phyloP scores from a whole-genome alignment of 1,140 invertebrate genomes.

The Akabosia matsudoensis region DNA sequence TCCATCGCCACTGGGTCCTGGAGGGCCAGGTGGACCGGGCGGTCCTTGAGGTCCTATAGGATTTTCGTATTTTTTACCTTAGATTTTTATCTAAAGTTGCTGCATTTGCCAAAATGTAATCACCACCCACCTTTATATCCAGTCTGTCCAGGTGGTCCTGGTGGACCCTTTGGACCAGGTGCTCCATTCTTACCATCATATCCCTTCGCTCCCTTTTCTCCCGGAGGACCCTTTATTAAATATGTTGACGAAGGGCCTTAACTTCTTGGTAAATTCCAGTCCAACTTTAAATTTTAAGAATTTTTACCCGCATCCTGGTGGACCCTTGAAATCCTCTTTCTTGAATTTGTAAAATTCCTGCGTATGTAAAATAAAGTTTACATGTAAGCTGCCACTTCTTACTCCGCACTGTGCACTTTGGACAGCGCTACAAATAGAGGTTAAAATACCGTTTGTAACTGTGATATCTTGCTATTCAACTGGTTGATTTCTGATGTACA shows the following conservation, averaged over 20 bases:
- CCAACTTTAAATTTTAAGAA: no score
- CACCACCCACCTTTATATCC: neutral
- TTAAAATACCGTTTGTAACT: neutral
- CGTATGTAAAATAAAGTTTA: neutral
- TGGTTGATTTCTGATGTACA: neutral
- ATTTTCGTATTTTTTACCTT: no score
- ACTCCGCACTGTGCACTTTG: no score
- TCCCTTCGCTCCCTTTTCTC: no score
- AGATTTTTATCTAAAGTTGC: neutral
- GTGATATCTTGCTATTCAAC: neutral
- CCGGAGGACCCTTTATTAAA: no score
- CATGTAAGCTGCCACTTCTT: no score
- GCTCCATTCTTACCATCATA: neutral
- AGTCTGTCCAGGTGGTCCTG: neutral
- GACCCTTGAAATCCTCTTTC: neutral
- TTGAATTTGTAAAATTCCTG: neutral
- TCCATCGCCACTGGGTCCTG: neutral
- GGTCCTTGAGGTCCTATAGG: conserved; percentile 40
- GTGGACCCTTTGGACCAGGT: no score
- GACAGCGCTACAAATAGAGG: no score
- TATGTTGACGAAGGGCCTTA: neutral
- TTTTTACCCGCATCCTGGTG: neutral
- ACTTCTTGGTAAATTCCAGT: no score
- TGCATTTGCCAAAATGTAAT: neutral
- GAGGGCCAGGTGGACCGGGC: neutral